Evolutionary conservation across 1,140 invertebrate genomes (phyloP), one percentile per base, ranked within the genome.

Genomic region (Macrobrachium rosenbergii): DNA sequence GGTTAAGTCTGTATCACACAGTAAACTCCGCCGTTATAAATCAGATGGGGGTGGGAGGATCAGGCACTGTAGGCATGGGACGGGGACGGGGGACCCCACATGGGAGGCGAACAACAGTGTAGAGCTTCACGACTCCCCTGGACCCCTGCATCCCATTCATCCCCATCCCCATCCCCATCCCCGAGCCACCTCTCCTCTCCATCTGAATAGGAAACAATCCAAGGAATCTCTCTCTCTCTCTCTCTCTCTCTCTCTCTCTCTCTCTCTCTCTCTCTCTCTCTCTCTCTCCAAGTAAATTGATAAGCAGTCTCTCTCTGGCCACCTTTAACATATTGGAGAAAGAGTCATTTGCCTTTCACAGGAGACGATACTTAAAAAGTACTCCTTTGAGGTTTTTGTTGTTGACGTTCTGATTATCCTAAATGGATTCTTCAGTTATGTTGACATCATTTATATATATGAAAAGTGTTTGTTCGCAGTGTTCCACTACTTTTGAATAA

Each of bases 221-320:
- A 52, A 52, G 52, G 52, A 52, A 52, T 52, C 52, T 52, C 52
- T 52, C 52, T 52, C 52, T 52, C 52, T 52, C 52, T 52, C 52
- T 52, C 52, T 52, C 52, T 67, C 64, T 67, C 64, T 28, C 64
- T 67, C 64, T 67, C 64, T 28, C 64, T 67, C 67, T 72, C 67
- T 23, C 67, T 72, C 64, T 67, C 64, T 67, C 64, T 28, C 64
- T 67, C 64, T 67, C 64, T 28, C 64, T 67, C 67, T 72, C 67
- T 23, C 67, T 72, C 67, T 72, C 67, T 23, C 7, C 2, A 52
- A 52, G 52, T 52, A 52, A 52, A 52, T 52, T 52, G 52, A 52
- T 52, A 52, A 52, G 52, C 52, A 52, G 2, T 72, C 21, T 72
- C 21, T 23, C 21, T 72, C 21, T 72, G 17, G 2, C 7, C 21